Evolutionary conservation across 2,797 vertebrate species (phyloP), one percentile per base, ranked within the genome.

Genomic region (Phalloptychus januarius): DNA sequence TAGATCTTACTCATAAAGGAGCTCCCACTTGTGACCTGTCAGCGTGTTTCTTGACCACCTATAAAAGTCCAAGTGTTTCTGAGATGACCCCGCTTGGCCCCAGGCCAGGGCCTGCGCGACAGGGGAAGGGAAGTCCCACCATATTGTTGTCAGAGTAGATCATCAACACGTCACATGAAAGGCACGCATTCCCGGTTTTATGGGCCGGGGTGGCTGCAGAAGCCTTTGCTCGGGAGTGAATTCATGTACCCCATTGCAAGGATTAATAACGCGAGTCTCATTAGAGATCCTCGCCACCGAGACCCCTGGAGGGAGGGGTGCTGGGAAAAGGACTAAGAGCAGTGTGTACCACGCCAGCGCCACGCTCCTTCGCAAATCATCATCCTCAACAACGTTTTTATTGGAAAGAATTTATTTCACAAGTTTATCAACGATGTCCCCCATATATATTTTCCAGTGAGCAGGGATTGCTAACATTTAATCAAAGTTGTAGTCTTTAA

Each of bases 101-200:
- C 15, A 13, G 92, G 95, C 94, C 92, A 94, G 91, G 94, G 91
- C 87, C 91, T 16, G 89, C 95, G 20, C 94, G 92, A 94, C 94
- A 95, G 95, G 95, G 95, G 91, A 94, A 95, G 93, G 92, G 94
- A 95, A 95, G 93, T 94, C 91, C 89, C 74, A 88, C 94, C 88
- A 91, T 96, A 94, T 95, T 95, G 94, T 95, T 97, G 96, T 96
- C 96, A 96, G 94, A 94, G 93, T 82, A 93, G 94, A 96, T 94
- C 94, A 96, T 95, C 95, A 96, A 92, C 91, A 93, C 89, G 88
- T 92, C 95, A 96, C 93, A 95, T 89, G 91, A 96, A 96, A 95
- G 95, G 91, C 91, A 92, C 86, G 85, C 94, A 95, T 96, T 96
- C 95, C 94, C 92, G 91, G 88, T 86, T 87, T 95, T 95, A 93